Base-by-base conservation (phyloP, 2,797 vertebrate species). In the Notolabrus celidotus region DNA sequence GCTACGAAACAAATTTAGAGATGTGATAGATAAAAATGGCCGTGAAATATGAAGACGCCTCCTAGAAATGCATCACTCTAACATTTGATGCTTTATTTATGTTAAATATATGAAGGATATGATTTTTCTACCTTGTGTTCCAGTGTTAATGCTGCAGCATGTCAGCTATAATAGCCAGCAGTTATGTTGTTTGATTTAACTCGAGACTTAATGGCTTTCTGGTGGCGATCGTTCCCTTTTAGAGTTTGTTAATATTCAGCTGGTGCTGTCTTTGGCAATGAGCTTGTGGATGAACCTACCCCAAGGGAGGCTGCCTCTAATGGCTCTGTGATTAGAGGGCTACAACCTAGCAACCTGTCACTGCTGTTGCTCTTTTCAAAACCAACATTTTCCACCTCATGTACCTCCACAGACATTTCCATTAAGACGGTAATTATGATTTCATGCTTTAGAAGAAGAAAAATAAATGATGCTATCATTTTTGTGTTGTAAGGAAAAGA, bases 301-400 rank as follows among this genome's bases (percentile, higher is more conserved):
- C 70, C 0, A 7, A 39, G 66, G 79, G 78, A 77, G 59, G 39
- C 63, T 7, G 74, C 45, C 17, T 7, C 67, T 89, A 89, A 91
- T 87, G 80, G 82, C 67, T 80, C 27, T 71, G 66, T 80, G 78
- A 89, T 90, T 84, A 88, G 50, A 71, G 81, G 68, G 29, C 74
- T 77, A 42, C 51, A 39, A 71, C 83, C 51, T 59, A 71, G 73
- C 84, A 83, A 71, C 86, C 80, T 79, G 74, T 85, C 79, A 55
- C n/a, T 19, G 22, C 60, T 72, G 62, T 73, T 61, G 70, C 60
- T 85, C 51, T 2, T 38, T 66, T 67, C 57, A 75, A 77, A 76
- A 6, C 45, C 66, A 47, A 16, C 50, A 53, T 82, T 86, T 87
- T 67, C 75, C 67, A 71, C 71, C 66, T 65, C 57, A 59, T 59